phyloP scores from a whole-genome alignment of 1,140 invertebrate genomes.

The Episyrphus balteatus region DNA sequence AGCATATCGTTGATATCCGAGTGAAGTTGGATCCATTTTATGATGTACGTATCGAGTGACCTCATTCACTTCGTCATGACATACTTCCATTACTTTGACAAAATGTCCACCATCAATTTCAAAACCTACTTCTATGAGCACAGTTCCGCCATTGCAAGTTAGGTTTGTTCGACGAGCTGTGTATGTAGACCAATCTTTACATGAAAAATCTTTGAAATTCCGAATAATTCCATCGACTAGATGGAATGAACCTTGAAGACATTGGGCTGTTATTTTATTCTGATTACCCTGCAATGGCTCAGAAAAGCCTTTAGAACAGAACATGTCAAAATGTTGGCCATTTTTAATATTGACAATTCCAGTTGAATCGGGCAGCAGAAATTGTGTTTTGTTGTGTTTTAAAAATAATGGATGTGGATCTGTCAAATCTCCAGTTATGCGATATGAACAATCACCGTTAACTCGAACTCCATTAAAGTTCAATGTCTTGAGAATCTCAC shows the following conservation, averaged over 20 bases:
- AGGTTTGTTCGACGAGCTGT: conserved; percentile 27
- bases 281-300: conserved; percentile 18
- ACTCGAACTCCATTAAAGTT: conserved; percentile 12
- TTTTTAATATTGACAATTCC: conserved; percentile 23
- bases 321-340: conserved; percentile 28
- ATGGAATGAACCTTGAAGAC: conserved; percentile 24
- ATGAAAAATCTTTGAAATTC: conserved; percentile 28
- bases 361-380: conserved; percentile 22
- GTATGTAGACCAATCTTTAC: conserved; percentile 17
- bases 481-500: no score
- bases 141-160: conserved; percentile 28
- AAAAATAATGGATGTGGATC: conserved; percentile 25
- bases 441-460: conserved; percentile 25
- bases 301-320: conserved; percentile 18
- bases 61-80: conserved; percentile 33
- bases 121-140: conserved; percentile 31
- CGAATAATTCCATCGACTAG: conserved; percentile 23
- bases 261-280: conserved; percentile 21
- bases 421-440: conserved; percentile 24
- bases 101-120: conserved; percentile 28
- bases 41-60: conserved; percentile 37
- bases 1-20: conserved; percentile 26
- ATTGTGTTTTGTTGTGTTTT: conserved; percentile 15
- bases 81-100: conserved; percentile 35
- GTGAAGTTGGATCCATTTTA: conserved; percentile 28